These are phyloP conservation scores for Oncorhynchus tshawytscha DNA, from an alignment of 2,113 vertebrate species.

Conservation along the genomic window DNA sequence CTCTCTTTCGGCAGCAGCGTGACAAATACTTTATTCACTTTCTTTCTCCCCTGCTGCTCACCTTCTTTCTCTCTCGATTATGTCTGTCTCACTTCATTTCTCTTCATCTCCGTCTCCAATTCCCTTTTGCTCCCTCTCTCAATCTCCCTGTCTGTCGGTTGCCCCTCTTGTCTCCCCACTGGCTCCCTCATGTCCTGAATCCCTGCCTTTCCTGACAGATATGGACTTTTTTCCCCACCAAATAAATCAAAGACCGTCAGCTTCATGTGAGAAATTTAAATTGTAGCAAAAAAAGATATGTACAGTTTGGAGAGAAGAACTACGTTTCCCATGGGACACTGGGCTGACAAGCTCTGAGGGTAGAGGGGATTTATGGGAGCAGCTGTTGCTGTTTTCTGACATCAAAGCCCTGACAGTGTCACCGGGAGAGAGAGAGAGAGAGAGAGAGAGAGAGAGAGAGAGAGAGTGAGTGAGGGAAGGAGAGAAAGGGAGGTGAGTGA, in stretches of 20 bases:
- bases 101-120: slow-evolving; percentile 72
- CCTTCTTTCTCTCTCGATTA: slow-evolving; percentile 32
- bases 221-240: slow-evolving; percentile 18
- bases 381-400: slow-evolving; percentile 67
- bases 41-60: slow-evolving; percentile 27
- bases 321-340: slow-evolving; percentile 39
- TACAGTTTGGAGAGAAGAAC: slow-evolving; percentile 20
- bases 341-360: slow-evolving; percentile 42
- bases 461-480: not conserved
- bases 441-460: slow-evolving; percentile 10
- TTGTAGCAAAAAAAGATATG: slow-evolving; percentile 9
- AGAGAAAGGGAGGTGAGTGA: no score
- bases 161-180: slow-evolving; percentile 2
- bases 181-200: slow-evolving; percentile 14
- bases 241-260: slow-evolving; percentile 49
- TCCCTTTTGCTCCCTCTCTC: slow-evolving; percentile 61
- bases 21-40: slow-evolving; percentile 63
- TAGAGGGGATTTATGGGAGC: slow-evolving; percentile 56
- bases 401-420: slow-evolving; percentile 65
- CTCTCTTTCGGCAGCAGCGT: slow-evolving; percentile 38
- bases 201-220: slow-evolving; percentile 28
- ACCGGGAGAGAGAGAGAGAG: slow-evolving; percentile 31
- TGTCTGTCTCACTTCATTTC: slow-evolving; percentile 71
- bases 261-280: slow-evolving; percentile 39
- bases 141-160: slow-evolving; percentile 60